Conservation (phyloP, 2,113 vertebrate species). For the Terrapene triunguis region DNA sequence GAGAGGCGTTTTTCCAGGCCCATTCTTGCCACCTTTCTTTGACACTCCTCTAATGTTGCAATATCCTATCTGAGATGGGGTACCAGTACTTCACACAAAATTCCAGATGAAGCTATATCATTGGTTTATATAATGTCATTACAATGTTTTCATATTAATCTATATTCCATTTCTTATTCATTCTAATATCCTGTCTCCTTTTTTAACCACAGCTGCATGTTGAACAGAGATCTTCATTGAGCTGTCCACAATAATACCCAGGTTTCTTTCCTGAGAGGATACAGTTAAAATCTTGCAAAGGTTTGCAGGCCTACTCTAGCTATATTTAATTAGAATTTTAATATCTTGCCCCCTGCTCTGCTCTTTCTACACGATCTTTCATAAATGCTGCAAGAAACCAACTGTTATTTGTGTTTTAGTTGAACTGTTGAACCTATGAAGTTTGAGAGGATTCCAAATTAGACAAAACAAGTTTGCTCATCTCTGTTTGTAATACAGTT, state of each 20-base stretch:
- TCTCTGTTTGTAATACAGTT: neutral
- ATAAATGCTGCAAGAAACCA: neutral
- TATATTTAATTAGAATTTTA: neutral
- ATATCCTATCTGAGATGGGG: neutral
- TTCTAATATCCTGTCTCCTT: neutral
- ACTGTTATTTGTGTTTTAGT: neutral
- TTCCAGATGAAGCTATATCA: neutral
- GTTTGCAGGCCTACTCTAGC: neutral
- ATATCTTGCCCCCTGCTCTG: neutral
- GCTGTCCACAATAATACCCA: neutral
- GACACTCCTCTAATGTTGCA: neutral
- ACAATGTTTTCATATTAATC: neutral
- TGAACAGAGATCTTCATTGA: neutral
- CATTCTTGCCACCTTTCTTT: neutral
- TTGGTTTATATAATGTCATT: neutral
- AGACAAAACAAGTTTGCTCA: neutral
- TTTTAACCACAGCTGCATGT: neutral
- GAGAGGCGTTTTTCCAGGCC: neutral
- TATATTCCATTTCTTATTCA: neutral
- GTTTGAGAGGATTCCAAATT: neutral
- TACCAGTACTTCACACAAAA: neutral
- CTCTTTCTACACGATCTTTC: neutral
- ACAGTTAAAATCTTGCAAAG: neutral
- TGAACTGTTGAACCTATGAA: neutral
- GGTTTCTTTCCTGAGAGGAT: neutral